phyloP scores from a whole-genome alignment of 2,888 invertebrate species.

The Tridacna crocea region DNA sequence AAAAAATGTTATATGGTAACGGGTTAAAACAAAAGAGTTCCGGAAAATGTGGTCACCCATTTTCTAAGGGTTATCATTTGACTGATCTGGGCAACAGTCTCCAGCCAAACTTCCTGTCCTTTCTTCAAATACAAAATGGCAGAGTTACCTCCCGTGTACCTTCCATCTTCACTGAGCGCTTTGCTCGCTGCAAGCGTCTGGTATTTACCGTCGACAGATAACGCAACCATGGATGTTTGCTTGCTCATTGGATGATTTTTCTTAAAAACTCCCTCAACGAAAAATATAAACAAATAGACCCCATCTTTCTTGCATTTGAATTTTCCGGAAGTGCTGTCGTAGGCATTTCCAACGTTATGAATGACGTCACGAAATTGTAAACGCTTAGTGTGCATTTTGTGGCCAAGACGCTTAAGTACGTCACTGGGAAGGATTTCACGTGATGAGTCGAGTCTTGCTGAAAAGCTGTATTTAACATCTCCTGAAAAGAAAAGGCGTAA shows the following conservation, averaged over 20 bases:
- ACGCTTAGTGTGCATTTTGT: constrained; percentile 7
- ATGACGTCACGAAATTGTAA: neutral
- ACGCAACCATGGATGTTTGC: neutral
- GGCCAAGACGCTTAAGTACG: neutral
- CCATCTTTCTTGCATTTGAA: neutral
- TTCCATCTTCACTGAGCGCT: constrained; percentile 1
- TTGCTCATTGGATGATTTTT: neutral
- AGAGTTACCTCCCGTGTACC: constrained; percentile 3
- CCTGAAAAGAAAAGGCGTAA: neutral
- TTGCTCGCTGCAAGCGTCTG: neutral
- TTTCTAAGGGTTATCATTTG: neutral
- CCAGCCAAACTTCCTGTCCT: neutral
- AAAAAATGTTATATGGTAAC: too few species aligned
- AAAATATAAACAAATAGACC: neutral
- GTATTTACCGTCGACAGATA: neutral
- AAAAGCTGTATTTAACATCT: constrained; percentile 1
- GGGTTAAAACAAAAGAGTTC: neutral
- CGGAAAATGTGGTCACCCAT: neutral
- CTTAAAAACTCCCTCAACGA: neutral
- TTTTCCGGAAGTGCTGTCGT: neutral
- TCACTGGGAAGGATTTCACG: neutral
- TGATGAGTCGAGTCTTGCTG: neutral
- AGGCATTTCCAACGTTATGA: neutral
- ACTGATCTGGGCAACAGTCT: neutral
- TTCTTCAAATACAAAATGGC: neutral